These are phyloP conservation scores for Salmo trutta DNA, from an alignment of 2,797 vertebrate species.

Conservation along the genomic window DNA sequence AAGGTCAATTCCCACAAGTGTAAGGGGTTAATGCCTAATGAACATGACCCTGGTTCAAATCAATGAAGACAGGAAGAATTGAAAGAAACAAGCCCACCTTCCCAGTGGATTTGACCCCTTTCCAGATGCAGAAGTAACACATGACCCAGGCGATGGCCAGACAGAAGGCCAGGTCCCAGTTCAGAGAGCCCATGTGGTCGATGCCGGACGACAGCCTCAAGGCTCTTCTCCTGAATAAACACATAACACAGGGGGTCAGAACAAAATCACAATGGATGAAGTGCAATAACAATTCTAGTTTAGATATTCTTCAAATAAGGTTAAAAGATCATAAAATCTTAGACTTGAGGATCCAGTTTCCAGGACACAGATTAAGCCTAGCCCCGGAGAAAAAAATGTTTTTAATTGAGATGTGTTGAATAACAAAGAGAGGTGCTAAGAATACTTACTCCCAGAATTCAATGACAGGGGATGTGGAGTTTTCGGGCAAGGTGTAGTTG, in stretches of 20 bases:
- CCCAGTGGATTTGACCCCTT: conserved; percentile 94
- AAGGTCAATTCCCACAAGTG: too few relatives aligned
- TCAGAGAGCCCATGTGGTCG: conserved; percentile 87
- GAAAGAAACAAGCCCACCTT: conserved; percentile 82
- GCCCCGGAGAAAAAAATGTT: too few relatives aligned
- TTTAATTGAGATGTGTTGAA: not conserved
- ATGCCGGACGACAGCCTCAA: conserved; percentile 91
- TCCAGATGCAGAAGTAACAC: conserved; percentile 99
- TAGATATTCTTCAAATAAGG: conserved; percentile 41
- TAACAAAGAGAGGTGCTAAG: not conserved
- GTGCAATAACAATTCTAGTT: conserved; percentile 43
- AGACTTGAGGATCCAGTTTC: conserved; percentile 81
- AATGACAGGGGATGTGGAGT: conserved; percentile 89
- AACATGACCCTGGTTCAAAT: not conserved
- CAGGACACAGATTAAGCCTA: conserved; percentile 58
- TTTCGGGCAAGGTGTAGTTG: conserved; percentile 67
- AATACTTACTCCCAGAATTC: conserved; percentile 98
- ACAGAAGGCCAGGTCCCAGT: conserved; percentile 93
- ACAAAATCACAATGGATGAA: not conserved
- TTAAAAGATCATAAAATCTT: not conserved
- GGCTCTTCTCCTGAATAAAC: conserved; percentile 81
- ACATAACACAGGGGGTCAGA: not conserved
- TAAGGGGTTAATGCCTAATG: not conserved
- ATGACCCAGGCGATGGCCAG: conserved; percentile 91
- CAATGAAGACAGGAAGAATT: conserved; percentile 55